Evolutionary conservation across 2,888 invertebrate genomes (phyloP).

Genomic region (Pseudeuparius sepicola): DNA sequence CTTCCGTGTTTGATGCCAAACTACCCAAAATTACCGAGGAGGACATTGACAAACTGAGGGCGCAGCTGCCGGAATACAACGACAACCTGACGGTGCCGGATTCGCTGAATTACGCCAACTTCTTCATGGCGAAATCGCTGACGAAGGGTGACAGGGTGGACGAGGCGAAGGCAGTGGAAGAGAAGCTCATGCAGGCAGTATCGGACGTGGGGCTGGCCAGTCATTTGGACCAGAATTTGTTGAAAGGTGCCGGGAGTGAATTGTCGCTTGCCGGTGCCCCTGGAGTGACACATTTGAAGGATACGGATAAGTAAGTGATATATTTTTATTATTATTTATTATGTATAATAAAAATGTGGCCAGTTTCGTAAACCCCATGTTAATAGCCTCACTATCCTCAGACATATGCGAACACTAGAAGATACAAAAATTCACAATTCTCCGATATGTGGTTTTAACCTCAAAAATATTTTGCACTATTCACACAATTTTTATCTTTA

Average conservation of each 20-base stretch:
- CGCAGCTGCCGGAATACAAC: slow-evolving; percentile 53
- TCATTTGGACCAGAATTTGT: slow-evolving; percentile 35
- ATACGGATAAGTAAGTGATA: slow-evolving; percentile 35
- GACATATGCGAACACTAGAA: too few relatives aligned
- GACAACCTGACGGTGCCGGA: slow-evolving; percentile 57
- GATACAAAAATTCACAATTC: too few relatives aligned
- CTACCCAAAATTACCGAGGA: slow-evolving; percentile 29
- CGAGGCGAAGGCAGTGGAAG: slow-evolving; percentile 32
- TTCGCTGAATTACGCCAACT: slow-evolving; percentile 58
- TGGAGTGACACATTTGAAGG: slow-evolving; percentile 35
- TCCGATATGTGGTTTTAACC: too few relatives aligned
- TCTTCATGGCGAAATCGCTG: slow-evolving; percentile 43
- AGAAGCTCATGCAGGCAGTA: slow-evolving; percentile 35
- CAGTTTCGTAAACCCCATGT: too few relatives aligned
- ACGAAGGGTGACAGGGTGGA: slow-evolving; percentile 21
- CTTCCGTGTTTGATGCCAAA: slow-evolving; percentile 56
- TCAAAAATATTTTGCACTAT: too few relatives aligned
- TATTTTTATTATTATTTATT: too few relatives aligned
- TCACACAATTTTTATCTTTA: too few relatives aligned
- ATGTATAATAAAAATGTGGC: too few relatives aligned
- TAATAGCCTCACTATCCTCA: too few relatives aligned
- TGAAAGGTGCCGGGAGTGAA: slow-evolving; percentile 36
- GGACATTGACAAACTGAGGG: slow-evolving; percentile 55
- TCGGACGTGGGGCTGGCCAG: slow-evolving; percentile 36
- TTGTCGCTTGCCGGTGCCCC: slow-evolving; percentile 30